A percentile compares a stretch with the other conserved stretches of the same genome.
These are phyloP conservation scores for Exephanes ischioxanthus DNA, from an alignment of 2,888 invertebrate genomes.

Conservation along the genomic window DNA sequence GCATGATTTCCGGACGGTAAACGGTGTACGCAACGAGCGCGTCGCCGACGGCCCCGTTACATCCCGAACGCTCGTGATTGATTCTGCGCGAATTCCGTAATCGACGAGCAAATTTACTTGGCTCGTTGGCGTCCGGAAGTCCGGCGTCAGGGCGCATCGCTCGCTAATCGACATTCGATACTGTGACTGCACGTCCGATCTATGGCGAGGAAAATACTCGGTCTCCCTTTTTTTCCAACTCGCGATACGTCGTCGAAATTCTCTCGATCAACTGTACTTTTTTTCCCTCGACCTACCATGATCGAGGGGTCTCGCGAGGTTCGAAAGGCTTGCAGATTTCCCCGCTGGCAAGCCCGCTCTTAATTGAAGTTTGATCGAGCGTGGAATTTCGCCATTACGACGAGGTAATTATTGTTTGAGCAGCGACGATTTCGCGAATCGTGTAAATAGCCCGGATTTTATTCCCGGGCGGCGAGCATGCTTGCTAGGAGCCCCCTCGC, in stretches of 20 bases:
- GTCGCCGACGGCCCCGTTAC: slow-evolving; percentile 4
- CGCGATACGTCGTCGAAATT: neutral
- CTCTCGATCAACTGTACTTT: neutral
- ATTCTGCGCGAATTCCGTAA: slow-evolving; percentile 46
- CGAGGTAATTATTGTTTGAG: slow-evolving; percentile 68
- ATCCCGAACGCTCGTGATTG: slow-evolving; percentile 39
- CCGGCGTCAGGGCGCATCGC: slow-evolving; percentile 7
- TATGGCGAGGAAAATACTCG: neutral
- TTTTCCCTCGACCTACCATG: neutral
- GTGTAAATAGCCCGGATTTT: slow-evolving; percentile 68
- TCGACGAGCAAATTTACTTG: slow-evolving; percentile 56
- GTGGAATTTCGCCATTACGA: slow-evolving; percentile 43
- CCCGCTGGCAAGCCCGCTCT: neutral
- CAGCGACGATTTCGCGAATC: slow-evolving; percentile 65
- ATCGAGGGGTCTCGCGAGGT: neutral
- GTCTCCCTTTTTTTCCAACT: neutral
- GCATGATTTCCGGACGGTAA: neutral
- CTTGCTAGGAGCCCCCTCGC: neutral
- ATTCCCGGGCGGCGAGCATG: neutral
- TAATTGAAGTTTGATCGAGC: slow-evolving; percentile 64
- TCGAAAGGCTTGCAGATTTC: neutral
- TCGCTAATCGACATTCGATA: slow-evolving; percentile 34
- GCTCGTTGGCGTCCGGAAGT: slow-evolving; percentile 30
- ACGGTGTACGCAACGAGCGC: slow-evolving; percentile 15
- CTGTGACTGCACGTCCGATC: neutral